Percentiles rank a stretch among this genome's conserved stretches.
Conservation (phyloP, 1,140 invertebrate species). For the Drosophila pseudoobscura region DNA sequence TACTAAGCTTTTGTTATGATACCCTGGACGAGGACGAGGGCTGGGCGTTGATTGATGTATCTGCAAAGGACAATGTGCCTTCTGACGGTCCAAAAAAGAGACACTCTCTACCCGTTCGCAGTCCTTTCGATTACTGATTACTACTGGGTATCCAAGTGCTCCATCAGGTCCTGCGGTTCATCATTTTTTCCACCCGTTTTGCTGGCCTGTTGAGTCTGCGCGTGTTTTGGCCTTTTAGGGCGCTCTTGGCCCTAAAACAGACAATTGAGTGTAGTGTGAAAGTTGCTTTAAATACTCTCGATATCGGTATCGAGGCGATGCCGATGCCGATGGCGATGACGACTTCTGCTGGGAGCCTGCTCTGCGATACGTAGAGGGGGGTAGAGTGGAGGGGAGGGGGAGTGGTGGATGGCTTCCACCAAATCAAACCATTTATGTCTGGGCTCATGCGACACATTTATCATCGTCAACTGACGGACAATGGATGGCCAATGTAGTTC, state of each 20-base stretch:
- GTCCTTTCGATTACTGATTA: background rate
- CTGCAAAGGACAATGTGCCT: no score
- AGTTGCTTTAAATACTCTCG: constrained; percentile 78
- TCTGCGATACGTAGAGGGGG: background rate
- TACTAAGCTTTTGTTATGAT: constrained; percentile 19
- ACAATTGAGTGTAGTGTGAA: constrained; percentile 78
- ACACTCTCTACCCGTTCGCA: no score
- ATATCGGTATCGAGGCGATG: constrained; percentile 39
- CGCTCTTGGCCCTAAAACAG: constrained; percentile 61
- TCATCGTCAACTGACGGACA: constrained; percentile 65
- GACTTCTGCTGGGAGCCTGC: constrained; percentile 6
- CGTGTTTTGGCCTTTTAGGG: constrained; percentile 77
- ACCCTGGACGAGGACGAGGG: constrained; percentile 8
- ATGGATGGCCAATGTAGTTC: constrained; percentile 5
- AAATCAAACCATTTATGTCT: constrained; percentile 80
- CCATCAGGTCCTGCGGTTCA: background rate
- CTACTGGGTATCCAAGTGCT: constrained; percentile 3
- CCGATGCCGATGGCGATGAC: constrained; percentile 31
- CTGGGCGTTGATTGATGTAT: no score
- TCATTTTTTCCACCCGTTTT: constrained; percentile 16
- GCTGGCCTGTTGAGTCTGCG: constrained; percentile 46
- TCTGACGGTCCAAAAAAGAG: no score
- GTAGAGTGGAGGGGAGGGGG: background rate
- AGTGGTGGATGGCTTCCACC: constrained; percentile 37
- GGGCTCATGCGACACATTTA: constrained; percentile 67